Base-by-base conservation (phyloP, 2,888 invertebrate genomes). In the Meta bourneti region DNA sequence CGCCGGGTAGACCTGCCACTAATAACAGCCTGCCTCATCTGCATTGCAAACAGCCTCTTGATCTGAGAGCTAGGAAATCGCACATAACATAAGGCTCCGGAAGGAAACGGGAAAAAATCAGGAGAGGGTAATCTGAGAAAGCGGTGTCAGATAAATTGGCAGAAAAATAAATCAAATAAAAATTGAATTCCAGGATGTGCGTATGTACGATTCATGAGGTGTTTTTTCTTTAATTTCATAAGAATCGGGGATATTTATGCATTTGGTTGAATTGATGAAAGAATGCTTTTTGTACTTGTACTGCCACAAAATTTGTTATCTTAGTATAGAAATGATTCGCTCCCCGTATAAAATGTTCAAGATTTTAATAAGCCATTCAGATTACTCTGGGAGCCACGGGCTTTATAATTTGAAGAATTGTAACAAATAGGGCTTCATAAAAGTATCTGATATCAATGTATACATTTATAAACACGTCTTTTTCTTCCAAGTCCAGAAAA, bases 1-100 rank as follows among this genome's bases (percentile, higher is more conserved):
- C 72, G 71, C 82, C 77, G 70, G 86, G 1, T 74, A 90, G 86
- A 77, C 86, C 86, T 81, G 49, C 72, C 81, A 54, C 91, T 91
- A 91, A 91, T 91, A 91, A 91, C 87, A 82, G 82, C 82, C 71
- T 34, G 51, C 48, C 91, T 91, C 87, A 91, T 91, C 87, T 91
- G 82, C 91, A 91, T 87, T 91, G 87, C 91, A 91, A 91, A 87
- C 75, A 87, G 79, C 81, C 52, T 61, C 78, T 51, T 77, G 81
- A 88, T 78, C 89, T 69, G 83, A 89, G 77, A 83, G 71, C n/a
- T 72, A 81, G 74, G 51, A 71, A 88, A 81, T 87, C 87, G 78
- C 80, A 61, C 72, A 80, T 49, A 78, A 72, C 81, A 81, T 54
- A 72, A 61, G 80, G 54, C 74, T 49, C 19, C 49, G 16, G 7